phyloP scores from a whole-genome alignment of 1,140 invertebrate genomes.

The Mya arenaria region DNA sequence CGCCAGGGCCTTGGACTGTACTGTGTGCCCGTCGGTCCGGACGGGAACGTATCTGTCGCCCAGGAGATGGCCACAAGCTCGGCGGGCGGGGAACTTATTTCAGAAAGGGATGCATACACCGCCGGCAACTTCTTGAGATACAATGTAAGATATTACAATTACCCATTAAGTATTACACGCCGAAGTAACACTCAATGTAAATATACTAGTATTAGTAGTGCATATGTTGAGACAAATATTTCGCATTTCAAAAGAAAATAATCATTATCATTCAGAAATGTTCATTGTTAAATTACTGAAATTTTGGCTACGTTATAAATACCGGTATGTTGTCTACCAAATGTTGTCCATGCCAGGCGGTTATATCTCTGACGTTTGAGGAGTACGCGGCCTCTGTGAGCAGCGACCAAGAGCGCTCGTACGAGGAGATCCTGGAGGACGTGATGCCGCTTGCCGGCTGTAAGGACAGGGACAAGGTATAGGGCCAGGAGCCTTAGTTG shows the following conservation, averaged over 20 bases:
- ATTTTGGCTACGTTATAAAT: too few species aligned
- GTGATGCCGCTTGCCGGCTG: background rate
- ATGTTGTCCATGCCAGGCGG: background rate
- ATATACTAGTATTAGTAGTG: too few species aligned
- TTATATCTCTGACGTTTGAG: background rate
- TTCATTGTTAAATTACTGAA: too few species aligned
- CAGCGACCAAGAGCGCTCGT: background rate
- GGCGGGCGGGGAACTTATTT: background rate
- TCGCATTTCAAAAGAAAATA: too few species aligned
- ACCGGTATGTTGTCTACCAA: too few species aligned
- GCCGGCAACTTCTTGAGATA: background rate
- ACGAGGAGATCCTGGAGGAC: background rate
- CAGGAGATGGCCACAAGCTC: background rate
- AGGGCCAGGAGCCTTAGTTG: too few species aligned
- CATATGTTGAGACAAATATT: too few species aligned
- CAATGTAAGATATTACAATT: conserved; percentile 6
- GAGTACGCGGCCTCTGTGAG: background rate
- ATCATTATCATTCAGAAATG: too few species aligned
- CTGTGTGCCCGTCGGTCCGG: conserved; percentile 14
- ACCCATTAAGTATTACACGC: too few species aligned
- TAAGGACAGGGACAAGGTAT: background rate
- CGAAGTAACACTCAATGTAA: too few species aligned
- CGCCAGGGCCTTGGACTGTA: background rate
- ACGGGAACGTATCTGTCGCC: conserved; percentile 6
- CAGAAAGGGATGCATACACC: background rate